Percentiles rank a stretch among this genome's conserved stretches.
Conservation (phyloP, 2,113 vertebrate genomes). For the Xiphias gladius region DNA sequence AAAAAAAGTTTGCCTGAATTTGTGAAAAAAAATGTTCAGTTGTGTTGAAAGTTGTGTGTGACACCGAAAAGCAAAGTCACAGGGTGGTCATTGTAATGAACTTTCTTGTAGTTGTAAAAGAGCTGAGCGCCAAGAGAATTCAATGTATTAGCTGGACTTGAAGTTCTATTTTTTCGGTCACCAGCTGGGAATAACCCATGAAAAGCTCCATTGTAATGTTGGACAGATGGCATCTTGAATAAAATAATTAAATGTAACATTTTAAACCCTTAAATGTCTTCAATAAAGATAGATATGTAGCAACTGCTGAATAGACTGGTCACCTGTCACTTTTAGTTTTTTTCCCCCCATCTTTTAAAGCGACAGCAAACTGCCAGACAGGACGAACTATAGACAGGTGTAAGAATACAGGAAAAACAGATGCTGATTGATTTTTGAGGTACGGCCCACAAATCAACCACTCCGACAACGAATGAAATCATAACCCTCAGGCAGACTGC, state of each 20-base stretch:
- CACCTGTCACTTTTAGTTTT: not conserved
- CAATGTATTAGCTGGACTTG: not conserved
- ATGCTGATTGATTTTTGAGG: constrained; percentile 14
- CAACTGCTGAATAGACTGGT: not conserved
- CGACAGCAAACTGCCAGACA: constrained; percentile 17
- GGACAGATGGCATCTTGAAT: constrained; percentile 8
- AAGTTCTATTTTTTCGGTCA: not conserved
- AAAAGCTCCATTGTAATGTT: constrained; percentile 4
- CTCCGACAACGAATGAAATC: constrained; percentile 41
- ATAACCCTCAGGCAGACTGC: constrained; percentile 30
- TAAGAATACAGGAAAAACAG: constrained; percentile 23
- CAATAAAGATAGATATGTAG: not conserved
- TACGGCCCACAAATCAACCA: constrained; percentile 33
- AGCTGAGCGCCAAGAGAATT: not conserved
- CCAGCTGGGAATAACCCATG: constrained; percentile 5
- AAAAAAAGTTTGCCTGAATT: constrained; percentile 51
- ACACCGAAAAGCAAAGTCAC: constrained; percentile 27
- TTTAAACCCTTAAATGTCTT: constrained; percentile 27
- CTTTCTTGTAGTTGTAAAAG: constrained; percentile 3
- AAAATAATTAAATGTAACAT: constrained; percentile 18
- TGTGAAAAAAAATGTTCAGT: not conserved
- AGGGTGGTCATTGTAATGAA: constrained; percentile 4
- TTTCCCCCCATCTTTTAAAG: constrained; percentile 23
- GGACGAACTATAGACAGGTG: constrained; percentile 11
- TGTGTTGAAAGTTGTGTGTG: constrained; percentile 21